Conservation (phyloP, 2,797 vertebrate genomes). For the Bovichtus diacanthus region DNA sequence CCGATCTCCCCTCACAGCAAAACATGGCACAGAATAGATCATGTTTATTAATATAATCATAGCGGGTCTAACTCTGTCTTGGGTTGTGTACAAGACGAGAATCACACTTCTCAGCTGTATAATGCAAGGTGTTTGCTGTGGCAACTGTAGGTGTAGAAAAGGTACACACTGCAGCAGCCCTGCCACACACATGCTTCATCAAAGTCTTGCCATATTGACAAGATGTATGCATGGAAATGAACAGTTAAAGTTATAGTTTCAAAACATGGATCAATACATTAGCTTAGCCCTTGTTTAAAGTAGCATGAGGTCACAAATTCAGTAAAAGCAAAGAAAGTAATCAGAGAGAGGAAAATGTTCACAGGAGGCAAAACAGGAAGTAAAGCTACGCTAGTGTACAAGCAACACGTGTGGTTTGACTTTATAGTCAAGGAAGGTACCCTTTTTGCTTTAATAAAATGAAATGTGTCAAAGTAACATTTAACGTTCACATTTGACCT, state of each 20-base stretch:
- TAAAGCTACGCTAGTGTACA: background rate
- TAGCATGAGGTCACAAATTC: background rate
- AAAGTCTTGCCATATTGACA: background rate
- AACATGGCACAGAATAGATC: background rate
- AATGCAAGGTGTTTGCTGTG: background rate
- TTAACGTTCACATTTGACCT: background rate
- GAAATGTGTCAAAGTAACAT: background rate
- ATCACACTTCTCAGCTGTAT: background rate
- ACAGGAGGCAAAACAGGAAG: slow-evolving; percentile 4
- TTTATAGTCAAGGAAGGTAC: background rate
- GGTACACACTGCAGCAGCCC: background rate
- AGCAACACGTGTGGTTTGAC: background rate
- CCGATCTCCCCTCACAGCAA: slow-evolving; percentile 13
- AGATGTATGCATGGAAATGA: background rate
- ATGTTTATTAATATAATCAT: background rate
- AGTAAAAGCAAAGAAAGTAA: background rate
- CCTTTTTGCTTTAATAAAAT: background rate
- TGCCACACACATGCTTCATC: background rate
- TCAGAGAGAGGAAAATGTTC: background rate
- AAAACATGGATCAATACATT: background rate
- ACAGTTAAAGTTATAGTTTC: background rate
- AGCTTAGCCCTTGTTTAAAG: background rate
- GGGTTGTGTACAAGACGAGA: background rate
- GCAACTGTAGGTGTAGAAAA: background rate
- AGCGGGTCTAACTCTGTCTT: background rate